Evolutionary conservation across 2,113 vertebrate species (phyloP).

Genomic region (Perca schrenkii): DNA sequence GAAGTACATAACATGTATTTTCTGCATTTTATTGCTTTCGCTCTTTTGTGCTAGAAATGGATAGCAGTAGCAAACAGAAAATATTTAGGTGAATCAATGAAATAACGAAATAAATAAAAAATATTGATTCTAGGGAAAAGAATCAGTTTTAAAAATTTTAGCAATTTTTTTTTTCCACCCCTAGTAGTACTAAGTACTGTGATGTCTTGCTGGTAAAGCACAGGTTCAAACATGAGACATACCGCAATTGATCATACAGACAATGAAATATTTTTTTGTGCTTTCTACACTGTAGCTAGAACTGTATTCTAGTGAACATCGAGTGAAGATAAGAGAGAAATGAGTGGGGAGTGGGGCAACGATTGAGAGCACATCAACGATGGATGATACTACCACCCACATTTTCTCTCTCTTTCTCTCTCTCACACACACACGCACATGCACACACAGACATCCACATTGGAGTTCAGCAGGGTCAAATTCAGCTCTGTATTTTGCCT

Average conservation of each 20-base stretch:
- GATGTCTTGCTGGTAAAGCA: not conserved
- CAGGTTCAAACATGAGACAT: not conserved
- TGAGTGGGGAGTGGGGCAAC: constrained; percentile 52
- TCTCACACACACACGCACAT: constrained; percentile 29
- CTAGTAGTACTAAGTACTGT: not conserved
- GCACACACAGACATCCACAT: constrained; percentile 42
- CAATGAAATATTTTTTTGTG: not conserved
- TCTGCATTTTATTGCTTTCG: too few relatives aligned
- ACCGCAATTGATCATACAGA: not conserved
- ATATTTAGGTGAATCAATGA: too few relatives aligned
- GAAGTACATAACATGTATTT: too few relatives aligned
- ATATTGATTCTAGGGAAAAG: too few relatives aligned
- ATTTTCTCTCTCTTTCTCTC: constrained; percentile 11
- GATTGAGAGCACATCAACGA: constrained; percentile 49
- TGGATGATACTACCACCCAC: constrained; percentile 72
- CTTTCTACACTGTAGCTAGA: not conserved
- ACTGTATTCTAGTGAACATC: not conserved
- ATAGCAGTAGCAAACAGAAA: too few relatives aligned
- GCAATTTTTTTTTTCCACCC: too few relatives aligned
- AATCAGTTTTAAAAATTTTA: too few relatives aligned
- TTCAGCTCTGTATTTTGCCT: constrained; percentile 54
- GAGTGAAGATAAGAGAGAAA: constrained; percentile 48
- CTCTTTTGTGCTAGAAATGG: too few relatives aligned
- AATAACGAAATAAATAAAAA: too few relatives aligned
- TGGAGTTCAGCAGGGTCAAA: constrained; percentile 56